Percentiles rank a stretch among this genome's conserved stretches.
phyloP scores from a whole-genome alignment of 1,140 invertebrate genomes.

The Lordiphosa stackelbergi region DNA sequence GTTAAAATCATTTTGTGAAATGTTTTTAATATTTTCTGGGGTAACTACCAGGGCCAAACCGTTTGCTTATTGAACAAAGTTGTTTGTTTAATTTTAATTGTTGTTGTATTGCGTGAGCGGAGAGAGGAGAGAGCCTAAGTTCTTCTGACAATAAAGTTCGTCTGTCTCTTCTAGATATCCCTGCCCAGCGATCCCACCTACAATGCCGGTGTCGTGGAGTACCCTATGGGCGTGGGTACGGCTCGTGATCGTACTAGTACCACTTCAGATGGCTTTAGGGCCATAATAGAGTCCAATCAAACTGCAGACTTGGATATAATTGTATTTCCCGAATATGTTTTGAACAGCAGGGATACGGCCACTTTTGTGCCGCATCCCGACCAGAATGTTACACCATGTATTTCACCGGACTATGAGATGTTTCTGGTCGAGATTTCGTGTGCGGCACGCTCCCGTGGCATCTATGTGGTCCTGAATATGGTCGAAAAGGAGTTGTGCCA shows the following conservation, averaged over 20 bases:
- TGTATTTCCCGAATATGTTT: slow-evolving; percentile 86
- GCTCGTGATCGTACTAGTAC: background rate
- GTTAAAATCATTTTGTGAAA: no score
- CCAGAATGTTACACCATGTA: slow-evolving; percentile 50
- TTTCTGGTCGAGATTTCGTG: slow-evolving; percentile 64
- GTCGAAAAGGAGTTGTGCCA: slow-evolving; percentile 58
- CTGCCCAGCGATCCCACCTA: slow-evolving; percentile 77
- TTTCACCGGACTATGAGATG: slow-evolving; percentile 53
- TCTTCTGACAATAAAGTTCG: background rate
- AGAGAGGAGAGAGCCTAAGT: no score
- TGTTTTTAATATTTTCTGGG: no score
- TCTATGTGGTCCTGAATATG: slow-evolving; percentile 69
- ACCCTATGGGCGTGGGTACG: slow-evolving; percentile 4
- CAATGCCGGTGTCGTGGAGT: slow-evolving; percentile 79
- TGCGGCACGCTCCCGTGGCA: slow-evolving; percentile 28
- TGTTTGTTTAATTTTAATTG: no score
- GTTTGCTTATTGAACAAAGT: no score
- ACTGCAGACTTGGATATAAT: slow-evolving; percentile 82
- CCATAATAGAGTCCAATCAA: slow-evolving; percentile 34
- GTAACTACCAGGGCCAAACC: no score
- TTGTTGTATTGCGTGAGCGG: no score
- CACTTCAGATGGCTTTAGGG: slow-evolving; percentile 17
- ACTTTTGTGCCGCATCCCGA: slow-evolving; percentile 55
- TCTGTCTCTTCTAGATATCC: slow-evolving; percentile 67
- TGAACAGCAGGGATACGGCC: slow-evolving; percentile 52